Evolutionary conservation across 2,888 invertebrate species (phyloP).

Genomic region (Cryptocephalus primarius): DNA sequence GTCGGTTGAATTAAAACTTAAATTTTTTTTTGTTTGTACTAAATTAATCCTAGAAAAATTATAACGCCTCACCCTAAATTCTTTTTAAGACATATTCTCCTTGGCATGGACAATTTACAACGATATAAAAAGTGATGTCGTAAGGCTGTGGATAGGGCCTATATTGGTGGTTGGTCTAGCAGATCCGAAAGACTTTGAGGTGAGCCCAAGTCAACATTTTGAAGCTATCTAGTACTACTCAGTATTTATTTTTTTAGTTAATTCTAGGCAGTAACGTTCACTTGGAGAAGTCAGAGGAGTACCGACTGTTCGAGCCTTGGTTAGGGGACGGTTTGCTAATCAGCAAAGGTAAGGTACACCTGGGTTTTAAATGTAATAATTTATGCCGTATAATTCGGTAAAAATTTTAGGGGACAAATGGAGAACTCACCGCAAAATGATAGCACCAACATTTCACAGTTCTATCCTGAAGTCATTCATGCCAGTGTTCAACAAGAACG

Average conservation of each 20-base stretch:
- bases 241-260: conserved; percentile 8
- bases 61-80: no score
- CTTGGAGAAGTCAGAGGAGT: conserved; percentile 33
- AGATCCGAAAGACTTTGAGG: conserved; percentile 17
- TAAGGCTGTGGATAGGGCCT: conserved; percentile 14
- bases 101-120: conserved; percentile 4
- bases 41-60: no score
- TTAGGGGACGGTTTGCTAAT: conserved; percentile 35
- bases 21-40: neutral
- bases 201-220: conserved; percentile 3
- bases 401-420: conserved; percentile 37
- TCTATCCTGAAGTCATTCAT: conserved; percentile 43
- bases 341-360: conserved; percentile 26
- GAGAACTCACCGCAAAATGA: conserved; percentile 41
- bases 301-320: conserved; percentile 35
- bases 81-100: conserved; percentile 13
- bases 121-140: conserved; percentile 8
- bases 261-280: conserved; percentile 31
- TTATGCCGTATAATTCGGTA: neutral
- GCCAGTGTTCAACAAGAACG: conserved; percentile 41
- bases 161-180: conserved; percentile 13
- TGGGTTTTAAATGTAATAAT: neutral
- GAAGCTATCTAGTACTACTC: neutral
- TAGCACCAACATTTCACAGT: conserved; percentile 43
- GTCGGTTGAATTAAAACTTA: neutral